Conservation (phyloP, 1,140 invertebrate genomes). For the Melitaea cinxia region DNA sequence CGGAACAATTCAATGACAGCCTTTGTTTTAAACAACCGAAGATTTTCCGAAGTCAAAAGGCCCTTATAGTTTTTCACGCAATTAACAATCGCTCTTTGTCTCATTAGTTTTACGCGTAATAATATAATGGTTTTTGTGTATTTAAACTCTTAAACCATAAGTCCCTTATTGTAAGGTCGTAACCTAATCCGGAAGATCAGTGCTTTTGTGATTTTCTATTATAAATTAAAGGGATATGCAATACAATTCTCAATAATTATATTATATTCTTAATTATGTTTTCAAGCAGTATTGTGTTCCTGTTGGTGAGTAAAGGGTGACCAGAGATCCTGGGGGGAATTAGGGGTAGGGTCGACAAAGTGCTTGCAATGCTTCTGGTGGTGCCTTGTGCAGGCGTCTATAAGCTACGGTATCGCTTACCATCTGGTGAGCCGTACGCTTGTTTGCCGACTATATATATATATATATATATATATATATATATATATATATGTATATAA, state of each 20-base stretch:
- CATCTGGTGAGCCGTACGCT: too few species aligned
- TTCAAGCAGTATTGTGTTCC: too few species aligned
- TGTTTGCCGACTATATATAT: too few species aligned
- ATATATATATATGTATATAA: too few species aligned
- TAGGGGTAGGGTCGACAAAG: too few species aligned
- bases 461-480: too few species aligned
- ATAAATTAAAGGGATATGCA: neutral
- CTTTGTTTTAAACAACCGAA: slow-evolving; percentile 8
- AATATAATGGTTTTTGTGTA: neutral
- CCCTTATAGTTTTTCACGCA: slow-evolving; percentile 18
- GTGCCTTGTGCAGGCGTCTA: too few species aligned
- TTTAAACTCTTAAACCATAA: neutral
- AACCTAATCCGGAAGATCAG: neutral
- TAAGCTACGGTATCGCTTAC: too few species aligned
- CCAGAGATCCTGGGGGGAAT: too few species aligned
- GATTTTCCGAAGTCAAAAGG: slow-evolving; percentile 13
- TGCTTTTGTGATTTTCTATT: neutral
- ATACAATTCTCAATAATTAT: neutral
- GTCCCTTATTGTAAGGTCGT: neutral
- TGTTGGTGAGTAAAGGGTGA: too few species aligned
- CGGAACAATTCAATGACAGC: slow-evolving; percentile 9
- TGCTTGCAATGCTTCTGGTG: too few species aligned
- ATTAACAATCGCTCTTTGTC: slow-evolving; percentile 11
- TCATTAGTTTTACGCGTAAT: slow-evolving; percentile 1
- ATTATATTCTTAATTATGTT: too few species aligned